Percentiles rank a stretch among this genome's conserved stretches.
phyloP scores from a whole-genome alignment of 2,888 invertebrate genomes.

The Papilio demoleus region DNA sequence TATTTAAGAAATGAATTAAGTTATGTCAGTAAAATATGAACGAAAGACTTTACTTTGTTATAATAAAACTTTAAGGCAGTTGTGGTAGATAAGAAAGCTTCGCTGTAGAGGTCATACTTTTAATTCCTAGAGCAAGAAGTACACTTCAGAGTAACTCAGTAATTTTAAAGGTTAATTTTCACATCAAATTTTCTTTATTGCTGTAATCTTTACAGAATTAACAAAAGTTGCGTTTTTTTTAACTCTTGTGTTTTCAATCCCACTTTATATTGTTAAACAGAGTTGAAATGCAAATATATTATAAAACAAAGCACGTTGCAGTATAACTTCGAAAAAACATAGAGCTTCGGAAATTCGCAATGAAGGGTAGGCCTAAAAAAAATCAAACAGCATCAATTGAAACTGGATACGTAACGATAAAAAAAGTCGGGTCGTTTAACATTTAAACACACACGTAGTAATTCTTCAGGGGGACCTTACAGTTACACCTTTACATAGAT shows the following conservation, averaged over 20 bases:
- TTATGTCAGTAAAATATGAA: no score
- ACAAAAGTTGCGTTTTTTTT: no score
- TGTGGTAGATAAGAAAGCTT: neutral
- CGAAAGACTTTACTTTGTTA: no score
- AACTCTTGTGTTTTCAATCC: no score
- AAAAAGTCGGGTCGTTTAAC: constrained; percentile 44
- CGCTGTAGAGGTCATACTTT: neutral
- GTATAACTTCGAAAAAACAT: neutral
- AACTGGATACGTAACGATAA: constrained; percentile 53
- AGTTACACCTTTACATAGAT: constrained; percentile 51
- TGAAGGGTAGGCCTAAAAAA: constrained; percentile 13
- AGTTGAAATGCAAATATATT: neutral
- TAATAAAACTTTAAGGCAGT: neutral
- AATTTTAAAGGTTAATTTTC: no score
- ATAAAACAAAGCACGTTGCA: neutral
- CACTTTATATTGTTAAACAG: neutral
- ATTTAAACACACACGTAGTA: constrained; percentile 52
- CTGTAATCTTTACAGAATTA: neutral
- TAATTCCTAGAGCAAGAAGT: no score
- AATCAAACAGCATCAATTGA: constrained; percentile 46
- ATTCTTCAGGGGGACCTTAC: constrained; percentile 58
- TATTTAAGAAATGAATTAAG: no score
- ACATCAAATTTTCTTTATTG: no score
- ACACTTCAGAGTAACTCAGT: no score
- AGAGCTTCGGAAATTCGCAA: neutral